Percentiles rank a stretch among this genome's conserved stretches.
Evolutionary conservation across 2,113 vertebrate species (phyloP).

Genomic region (Lophura nycthemera): DNA sequence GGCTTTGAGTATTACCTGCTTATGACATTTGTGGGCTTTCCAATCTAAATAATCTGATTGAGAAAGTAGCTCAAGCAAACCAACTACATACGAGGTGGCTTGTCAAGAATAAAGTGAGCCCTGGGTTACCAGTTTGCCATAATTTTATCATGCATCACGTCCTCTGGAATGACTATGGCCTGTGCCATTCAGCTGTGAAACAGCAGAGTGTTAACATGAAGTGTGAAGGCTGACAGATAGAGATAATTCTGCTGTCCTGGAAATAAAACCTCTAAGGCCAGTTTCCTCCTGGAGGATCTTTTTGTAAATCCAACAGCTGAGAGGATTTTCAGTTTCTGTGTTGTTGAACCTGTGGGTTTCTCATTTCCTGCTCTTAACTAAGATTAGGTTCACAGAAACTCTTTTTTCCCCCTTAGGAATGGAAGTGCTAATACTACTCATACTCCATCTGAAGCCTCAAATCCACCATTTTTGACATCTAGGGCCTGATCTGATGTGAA

Average conservation of each 20-base stretch:
- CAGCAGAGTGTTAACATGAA: not conserved
- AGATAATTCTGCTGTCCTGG: not conserved
- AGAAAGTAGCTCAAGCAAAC: not conserved
- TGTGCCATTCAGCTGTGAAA: not conserved
- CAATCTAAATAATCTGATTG: not conserved
- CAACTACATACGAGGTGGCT: not conserved
- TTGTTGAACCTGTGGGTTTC: not conserved
- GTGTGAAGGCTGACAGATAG: not conserved
- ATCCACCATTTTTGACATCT: constrained; percentile 44
- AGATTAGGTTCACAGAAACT: not conserved
- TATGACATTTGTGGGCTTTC: not conserved
- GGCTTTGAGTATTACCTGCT: not conserved
- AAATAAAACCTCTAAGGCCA: not conserved
- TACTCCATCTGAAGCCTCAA: constrained; percentile 48
- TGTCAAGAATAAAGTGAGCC: not conserved
- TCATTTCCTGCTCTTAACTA: not conserved
- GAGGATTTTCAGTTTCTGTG: not conserved
- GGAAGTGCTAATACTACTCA: constrained; percentile 7
- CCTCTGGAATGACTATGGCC: not conserved
- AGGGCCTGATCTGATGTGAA: constrained; percentile 28
- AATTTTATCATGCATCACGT: not conserved
- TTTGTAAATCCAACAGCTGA: not conserved
- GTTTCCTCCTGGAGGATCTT: not conserved
- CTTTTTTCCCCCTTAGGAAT: not conserved
- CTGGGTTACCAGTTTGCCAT: not conserved